Percentiles rank a stretch among this genome's conserved stretches.
Conservation (phyloP, 2,888 invertebrate genomes). For the Mythimna vitellina region DNA sequence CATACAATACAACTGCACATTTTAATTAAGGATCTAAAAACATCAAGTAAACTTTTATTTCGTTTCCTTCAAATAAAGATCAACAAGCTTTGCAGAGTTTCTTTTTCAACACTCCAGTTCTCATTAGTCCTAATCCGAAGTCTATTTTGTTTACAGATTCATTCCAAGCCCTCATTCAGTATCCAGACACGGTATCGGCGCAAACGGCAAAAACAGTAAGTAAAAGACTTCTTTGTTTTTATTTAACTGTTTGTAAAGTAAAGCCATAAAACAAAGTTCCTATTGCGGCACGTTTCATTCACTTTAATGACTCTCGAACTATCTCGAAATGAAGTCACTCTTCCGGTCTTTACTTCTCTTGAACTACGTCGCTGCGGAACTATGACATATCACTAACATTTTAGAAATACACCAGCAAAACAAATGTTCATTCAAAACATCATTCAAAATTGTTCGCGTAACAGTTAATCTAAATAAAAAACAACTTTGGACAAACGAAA, state of each 20-base stretch:
- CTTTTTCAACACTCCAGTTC: constrained; percentile 55
- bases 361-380: constrained; percentile 38
- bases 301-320: constrained; percentile 87
- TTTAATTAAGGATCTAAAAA: constrained; percentile 44
- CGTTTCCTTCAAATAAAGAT: constrained; percentile 54
- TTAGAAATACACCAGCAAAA: constrained; percentile 9
- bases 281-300: constrained; percentile 87
- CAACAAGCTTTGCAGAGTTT: constrained; percentile 48
- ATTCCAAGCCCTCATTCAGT: constrained; percentile 99
- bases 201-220: constrained; percentile 98
- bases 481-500: constrained; percentile 49
- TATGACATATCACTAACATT: constrained; percentile 20
- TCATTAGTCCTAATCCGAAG: constrained; percentile 56
- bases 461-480: constrained; percentile 50
- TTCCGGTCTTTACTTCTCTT: constrained; percentile 69
- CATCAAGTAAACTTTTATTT: constrained; percentile 28
- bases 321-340: constrained; percentile 82
- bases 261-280: constrained; percentile 87
- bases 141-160: constrained; percentile 93
- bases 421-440: constrained; percentile 18
- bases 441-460: constrained; percentile 6
- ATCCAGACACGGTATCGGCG: constrained; percentile 98
- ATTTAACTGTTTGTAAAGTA: constrained; percentile 85
- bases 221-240: constrained; percentile 86
- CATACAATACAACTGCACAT: neutral